Base-by-base conservation (phyloP, 2,888 invertebrate species). In the Sphaerophoria rueppellii region DNA sequence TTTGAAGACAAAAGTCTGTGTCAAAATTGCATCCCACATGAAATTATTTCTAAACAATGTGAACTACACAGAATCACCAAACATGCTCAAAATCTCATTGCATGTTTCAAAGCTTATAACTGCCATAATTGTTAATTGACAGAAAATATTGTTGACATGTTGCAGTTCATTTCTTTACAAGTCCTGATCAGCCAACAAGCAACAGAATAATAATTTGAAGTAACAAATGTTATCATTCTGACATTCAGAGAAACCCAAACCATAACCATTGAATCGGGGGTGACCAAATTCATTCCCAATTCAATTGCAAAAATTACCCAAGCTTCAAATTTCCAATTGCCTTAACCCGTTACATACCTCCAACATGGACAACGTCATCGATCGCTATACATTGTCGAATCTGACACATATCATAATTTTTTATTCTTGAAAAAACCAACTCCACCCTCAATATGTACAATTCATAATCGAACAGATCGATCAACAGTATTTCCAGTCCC, bases 401-500 rank as follows among this genome's bases (percentile, higher is more conserved):
- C 79, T 76, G 80, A 76, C 83, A 76, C 76, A 85, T 85, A 50
- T 76, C 80, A 85, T 80, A 55, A n/a, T 32, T 40, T 24, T 40
- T 16, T 50, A 4, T 24, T 11, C 3, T 9, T 2, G 3, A 11
- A 7, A 4, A 14, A 72, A 48, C 1, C 24, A 52, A 71, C 79
- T 85, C 80, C 83, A 76, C 83, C 80, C 83, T 76, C 83, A 24
- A 24, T 24, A 24, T 24, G 24, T 24, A 24, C 24, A 24, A 24
- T 2, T 24, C 61, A 50, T 50, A 85, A 73, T 72, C 80, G 48
- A 24, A 54, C 72, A 72, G 72, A 69, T 63, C 61, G 72, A 76
- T 80, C 83, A 76, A 69, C 24, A 76, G 63, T 69, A 80, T 85
- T 85, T 80, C 69, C 76, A 85, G 72, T 79, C 79, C 69, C 72